Conservation (phyloP, 2,797 vertebrate species). For the Hapalemur alaotrensis region DNA sequence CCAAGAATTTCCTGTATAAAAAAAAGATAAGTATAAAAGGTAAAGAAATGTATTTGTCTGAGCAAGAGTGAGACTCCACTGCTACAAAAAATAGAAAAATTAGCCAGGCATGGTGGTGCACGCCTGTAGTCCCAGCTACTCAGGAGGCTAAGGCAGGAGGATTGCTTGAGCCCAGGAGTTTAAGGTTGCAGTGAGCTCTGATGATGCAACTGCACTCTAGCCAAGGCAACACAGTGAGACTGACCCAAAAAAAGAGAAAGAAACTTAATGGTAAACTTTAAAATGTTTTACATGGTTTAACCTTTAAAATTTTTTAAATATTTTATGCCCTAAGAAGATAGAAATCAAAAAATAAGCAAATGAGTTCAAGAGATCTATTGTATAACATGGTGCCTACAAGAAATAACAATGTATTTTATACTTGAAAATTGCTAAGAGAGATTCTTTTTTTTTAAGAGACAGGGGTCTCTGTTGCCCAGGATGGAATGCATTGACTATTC, state of each 20-base stretch:
- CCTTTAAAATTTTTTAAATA: background rate
- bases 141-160: too few relatives aligned
- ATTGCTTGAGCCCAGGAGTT: background rate
- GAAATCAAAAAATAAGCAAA: background rate
- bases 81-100: background rate
- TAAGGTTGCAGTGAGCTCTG: background rate
- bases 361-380: background rate
- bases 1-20: conserved; percentile 93
- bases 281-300: too few relatives aligned
- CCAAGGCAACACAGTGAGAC: background rate
- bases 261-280: too few relatives aligned
- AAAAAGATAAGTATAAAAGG: conserved; percentile 42
- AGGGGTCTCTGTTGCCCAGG: background rate
- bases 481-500: background rate
- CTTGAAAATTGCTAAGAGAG: background rate
- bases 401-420: background rate
- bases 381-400: background rate
- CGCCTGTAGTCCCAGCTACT: too few relatives aligned
- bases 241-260: background rate
- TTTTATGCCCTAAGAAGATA: background rate
- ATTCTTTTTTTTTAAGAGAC: background rate
- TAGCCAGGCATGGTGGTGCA: too few relatives aligned
- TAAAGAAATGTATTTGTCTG: background rate
- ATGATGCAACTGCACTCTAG: background rate
- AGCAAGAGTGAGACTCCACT: background rate